These are phyloP conservation scores for Acleris laterana DNA, from an alignment of 2,888 invertebrate species.

Conservation along the genomic window DNA sequence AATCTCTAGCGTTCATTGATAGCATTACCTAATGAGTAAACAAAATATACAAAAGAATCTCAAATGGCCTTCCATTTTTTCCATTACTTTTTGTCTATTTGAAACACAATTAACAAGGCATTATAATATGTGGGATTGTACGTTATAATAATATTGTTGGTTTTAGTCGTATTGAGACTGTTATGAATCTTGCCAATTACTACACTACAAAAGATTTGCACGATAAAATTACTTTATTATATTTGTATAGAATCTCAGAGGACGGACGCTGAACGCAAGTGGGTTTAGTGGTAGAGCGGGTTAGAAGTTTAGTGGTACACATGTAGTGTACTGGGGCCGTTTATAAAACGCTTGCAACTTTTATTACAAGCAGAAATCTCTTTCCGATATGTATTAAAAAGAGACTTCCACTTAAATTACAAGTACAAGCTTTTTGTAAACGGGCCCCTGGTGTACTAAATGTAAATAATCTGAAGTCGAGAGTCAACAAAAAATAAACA, in stretches of 20 bases:
- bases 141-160: not conserved
- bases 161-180: slow-evolving; percentile 26
- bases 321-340: slow-evolving; percentile 39
- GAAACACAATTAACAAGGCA: not conserved
- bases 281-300: slow-evolving; percentile 66
- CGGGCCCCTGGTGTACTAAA: too few species aligned
- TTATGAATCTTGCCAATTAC: slow-evolving; percentile 33
- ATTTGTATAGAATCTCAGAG: slow-evolving; percentile 50
- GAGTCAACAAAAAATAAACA: too few species aligned
- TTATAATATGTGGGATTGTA: slow-evolving; percentile 10
- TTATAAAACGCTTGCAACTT: not conserved
- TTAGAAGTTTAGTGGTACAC: slow-evolving; percentile 44
- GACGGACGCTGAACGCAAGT: slow-evolving; percentile 53
- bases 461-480: slow-evolving; percentile 9
- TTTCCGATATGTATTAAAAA: too few species aligned
- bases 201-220: slow-evolving; percentile 24
- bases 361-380: too few species aligned
- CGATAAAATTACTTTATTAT: slow-evolving; percentile 25
- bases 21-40: not conserved
- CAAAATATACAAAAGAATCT: slow-evolving; percentile 14
- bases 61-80: slow-evolving; percentile 18
- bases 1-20: slow-evolving; percentile 11
- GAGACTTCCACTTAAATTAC: too few species aligned
- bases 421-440: not conserved
- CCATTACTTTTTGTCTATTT: slow-evolving; percentile 17